These are phyloP conservation scores for Meriones psammophilus DNA, from an alignment of 2,797 vertebrate genomes.

Conservation along the genomic window DNA sequence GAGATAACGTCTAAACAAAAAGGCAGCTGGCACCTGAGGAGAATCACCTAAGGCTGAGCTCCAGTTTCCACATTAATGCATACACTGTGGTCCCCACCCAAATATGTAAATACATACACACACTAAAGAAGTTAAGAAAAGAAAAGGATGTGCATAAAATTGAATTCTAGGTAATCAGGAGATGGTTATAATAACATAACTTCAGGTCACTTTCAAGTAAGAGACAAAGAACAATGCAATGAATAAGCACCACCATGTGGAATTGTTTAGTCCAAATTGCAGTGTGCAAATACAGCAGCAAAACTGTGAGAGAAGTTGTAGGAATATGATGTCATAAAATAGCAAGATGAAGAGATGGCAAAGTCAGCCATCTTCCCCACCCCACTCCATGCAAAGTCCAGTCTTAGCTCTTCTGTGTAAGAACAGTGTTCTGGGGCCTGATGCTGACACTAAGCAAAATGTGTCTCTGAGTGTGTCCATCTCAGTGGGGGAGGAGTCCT, in stretches of 20 bases:
- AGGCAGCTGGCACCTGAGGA: neutral
- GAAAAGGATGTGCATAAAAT: neutral
- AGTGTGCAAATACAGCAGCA: neutral
- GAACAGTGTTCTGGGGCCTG: neutral
- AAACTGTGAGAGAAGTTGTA: neutral
- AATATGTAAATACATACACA: neutral
- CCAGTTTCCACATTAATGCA: neutral
- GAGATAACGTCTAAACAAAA: neutral
- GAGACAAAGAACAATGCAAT: neutral
- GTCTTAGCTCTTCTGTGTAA: too few species aligned
- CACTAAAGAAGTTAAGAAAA: neutral
- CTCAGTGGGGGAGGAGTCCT: fast-evolving
- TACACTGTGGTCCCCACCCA: neutral
- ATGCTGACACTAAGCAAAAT: neutral
- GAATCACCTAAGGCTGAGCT: neutral
- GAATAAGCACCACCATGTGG: neutral
- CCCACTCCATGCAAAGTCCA: neutral
- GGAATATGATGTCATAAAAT: neutral
- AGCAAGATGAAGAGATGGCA: neutral
- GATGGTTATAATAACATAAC: neutral
- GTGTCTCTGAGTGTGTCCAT: neutral
- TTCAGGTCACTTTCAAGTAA: neutral
- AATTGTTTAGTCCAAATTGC: neutral
- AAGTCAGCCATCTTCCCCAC: too few species aligned
- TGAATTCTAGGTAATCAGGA: neutral